Evolutionary conservation across 2,888 invertebrate species (phyloP), one percentile per base, ranked within the genome.

Genomic region (Volucella bombylans): DNA sequence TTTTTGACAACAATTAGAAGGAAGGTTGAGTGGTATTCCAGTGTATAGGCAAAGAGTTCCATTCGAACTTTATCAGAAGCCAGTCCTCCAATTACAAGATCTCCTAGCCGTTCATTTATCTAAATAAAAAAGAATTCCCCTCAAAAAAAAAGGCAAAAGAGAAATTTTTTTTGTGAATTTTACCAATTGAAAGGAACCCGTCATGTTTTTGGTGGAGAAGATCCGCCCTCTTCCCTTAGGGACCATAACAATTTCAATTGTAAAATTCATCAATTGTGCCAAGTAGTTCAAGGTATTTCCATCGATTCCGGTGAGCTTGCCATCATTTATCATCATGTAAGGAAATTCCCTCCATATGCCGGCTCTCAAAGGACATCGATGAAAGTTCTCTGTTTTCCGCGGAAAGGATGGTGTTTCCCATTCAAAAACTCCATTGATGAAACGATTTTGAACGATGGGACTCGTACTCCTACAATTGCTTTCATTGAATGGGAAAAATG

Each of bases 401-500:
- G 67, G 67, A 59, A 76, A 76, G 4, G n/a, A 9, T n/a, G 10
- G 31, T 0, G 8, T 43, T 2, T 43, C 23, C 4, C 31, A 14
- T 67, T n/a, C 4, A 52, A 67, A 52, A 11, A 4, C 14, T 31
- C 50, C 57, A 14, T 76, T 59, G 3, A 41, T 8, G 43, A 50
- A 76, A 14, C 50, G 57, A 12, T 59, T 59, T 0, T 49, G 43
- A 10, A 76, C 15, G 10, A n/a, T 31, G 1, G 74, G 67, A 3
- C 43, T 41, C 1, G 1, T 57, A 12, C 65, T 57, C 4, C 8
- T 59, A 11, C 74, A 76, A 10, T 3, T 50, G 0, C 38, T 18
- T 14, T 43, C n/a, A 1, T 41, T 59, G 59, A 67, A 76, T 10
- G 67, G 74, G 18, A 14, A 67, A 11, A 50, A 76, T 12, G 67